Conservation (phyloP, 2,888 invertebrate species). For the Melanostoma scalare region DNA sequence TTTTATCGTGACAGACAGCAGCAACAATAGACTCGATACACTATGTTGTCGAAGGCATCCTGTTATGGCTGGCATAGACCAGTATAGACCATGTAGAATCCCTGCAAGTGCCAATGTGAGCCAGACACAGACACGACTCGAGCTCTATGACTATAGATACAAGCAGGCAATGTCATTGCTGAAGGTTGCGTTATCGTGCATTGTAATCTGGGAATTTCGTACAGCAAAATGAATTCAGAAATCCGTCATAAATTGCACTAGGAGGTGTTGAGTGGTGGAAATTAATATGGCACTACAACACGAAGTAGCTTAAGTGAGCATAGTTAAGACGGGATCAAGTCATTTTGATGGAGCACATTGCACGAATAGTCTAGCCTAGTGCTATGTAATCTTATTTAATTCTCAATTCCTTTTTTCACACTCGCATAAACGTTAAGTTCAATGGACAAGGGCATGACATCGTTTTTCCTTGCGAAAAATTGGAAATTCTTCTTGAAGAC, state of each 20-base stretch:
- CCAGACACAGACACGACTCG: constrained; percentile 45
- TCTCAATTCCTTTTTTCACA: too few species aligned
- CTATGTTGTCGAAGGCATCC: constrained; percentile 34
- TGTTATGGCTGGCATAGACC: constrained; percentile 37
- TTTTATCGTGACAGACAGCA: constrained; percentile 58
- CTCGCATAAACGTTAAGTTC: too few species aligned
- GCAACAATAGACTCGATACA: not conserved
- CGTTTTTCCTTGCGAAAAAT: too few species aligned
- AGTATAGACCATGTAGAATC: constrained; percentile 30
- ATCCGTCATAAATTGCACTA: constrained; percentile 65
- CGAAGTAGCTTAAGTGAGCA: constrained; percentile 44
- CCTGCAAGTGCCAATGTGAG: constrained; percentile 49
- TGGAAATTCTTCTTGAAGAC: too few species aligned
- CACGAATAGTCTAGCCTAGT: not conserved
- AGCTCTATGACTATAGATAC: constrained; percentile 7
- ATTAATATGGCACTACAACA: constrained; percentile 54
- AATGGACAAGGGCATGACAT: too few species aligned
- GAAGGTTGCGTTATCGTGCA: constrained; percentile 47
- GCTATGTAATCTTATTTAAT: too few species aligned
- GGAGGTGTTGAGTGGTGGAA: constrained; percentile 53
- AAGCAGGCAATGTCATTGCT: constrained; percentile 21
- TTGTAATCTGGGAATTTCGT: constrained; percentile 57
- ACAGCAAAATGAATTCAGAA: constrained; percentile 61
- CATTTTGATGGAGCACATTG: constrained; percentile 40
- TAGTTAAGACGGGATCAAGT: constrained; percentile 44